Evolutionary conservation across 2,888 invertebrate species (phyloP), one percentile per base, ranked within the genome.

Genomic region (Uloborus plumipes): DNA sequence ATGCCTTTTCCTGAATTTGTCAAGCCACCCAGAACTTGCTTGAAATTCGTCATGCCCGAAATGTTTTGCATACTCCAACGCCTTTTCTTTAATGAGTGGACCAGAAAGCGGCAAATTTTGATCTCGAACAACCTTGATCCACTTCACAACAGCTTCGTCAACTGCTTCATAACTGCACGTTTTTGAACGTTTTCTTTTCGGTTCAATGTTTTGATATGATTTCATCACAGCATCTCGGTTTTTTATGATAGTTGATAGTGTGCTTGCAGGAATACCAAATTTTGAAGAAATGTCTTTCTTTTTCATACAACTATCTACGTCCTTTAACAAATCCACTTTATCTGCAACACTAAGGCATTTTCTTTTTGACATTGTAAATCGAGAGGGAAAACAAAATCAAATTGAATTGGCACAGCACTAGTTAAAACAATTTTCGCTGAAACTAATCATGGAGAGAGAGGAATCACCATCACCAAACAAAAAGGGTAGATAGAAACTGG

Each of bases 21-120:
- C 72, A 11, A 72, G 49, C 59, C 59, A 72, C 16, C 61, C 72
- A 20, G 72, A 72, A 59, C 61, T 72, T 39, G 61, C 72, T 62
- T 72, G 15, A 62, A 65, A 61, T 20, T 72, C 22, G 15, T n/a
- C 7, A 22, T 62, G 16, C 0, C 72, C 61, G 14, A 61, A 20
- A 7, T 22, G 65, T 16, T 69, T 51, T 26, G 26, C 26, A 26
- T 26, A 26, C 26, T 26, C 26, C 26, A 26, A 26, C 4, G 26
- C 26, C 26, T 66, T 75, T 16, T 65, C 20, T 26, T 66, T 66
- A 47, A 75, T 66, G 26, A 65, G 22, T 14, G 75, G 22, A 15
- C 66, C 55, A 47, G 66, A 20, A n/a, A 75, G 9, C 16, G 75
- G 66, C 31, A 51, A 15, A n/a, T 51, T 53, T 50, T 53, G 4